Conservation (phyloP, 1,140 invertebrate genomes). For the Drosophila leontia region DNA sequence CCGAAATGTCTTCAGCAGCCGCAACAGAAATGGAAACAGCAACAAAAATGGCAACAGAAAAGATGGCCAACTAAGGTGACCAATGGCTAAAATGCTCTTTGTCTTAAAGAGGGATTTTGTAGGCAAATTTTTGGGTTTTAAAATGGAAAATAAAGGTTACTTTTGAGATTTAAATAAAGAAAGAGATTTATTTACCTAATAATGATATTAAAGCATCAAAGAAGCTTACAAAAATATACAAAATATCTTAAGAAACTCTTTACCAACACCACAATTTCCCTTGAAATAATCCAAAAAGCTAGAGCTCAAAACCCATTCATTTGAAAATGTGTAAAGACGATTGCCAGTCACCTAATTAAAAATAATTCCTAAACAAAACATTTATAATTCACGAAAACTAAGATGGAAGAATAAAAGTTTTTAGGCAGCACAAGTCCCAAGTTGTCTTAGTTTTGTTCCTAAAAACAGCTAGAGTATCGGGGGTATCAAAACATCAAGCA, state of each 20-base stretch:
- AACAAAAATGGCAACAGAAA: conserved; percentile 4
- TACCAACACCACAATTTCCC: background rate
- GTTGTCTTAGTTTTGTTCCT: background rate
- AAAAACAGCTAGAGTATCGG: conserved; percentile 17
- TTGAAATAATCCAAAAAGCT: background rate
- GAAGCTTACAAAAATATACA: background rate
- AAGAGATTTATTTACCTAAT: background rate
- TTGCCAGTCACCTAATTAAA: conserved; percentile 4
- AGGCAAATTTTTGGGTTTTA: background rate
- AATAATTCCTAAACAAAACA: background rate
- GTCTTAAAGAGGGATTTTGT: background rate
- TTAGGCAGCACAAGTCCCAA: background rate
- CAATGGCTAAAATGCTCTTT: conserved; percentile 16
- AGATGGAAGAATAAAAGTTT: conserved; percentile 5
- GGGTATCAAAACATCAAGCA: conserved; percentile 39
- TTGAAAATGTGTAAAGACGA: background rate
- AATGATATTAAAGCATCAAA: too few relatives aligned
- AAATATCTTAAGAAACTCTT: too few relatives aligned
- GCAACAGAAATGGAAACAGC: conserved; percentile 13
- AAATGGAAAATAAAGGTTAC: background rate
- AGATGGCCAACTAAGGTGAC: conserved; percentile 4
- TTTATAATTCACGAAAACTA: background rate
- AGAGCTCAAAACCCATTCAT: background rate
- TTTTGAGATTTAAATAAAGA: background rate
- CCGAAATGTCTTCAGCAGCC: conserved; percentile 62